Base-by-base conservation (phyloP, 2,113 vertebrate genomes). In the Haemorhous mexicanus region DNA sequence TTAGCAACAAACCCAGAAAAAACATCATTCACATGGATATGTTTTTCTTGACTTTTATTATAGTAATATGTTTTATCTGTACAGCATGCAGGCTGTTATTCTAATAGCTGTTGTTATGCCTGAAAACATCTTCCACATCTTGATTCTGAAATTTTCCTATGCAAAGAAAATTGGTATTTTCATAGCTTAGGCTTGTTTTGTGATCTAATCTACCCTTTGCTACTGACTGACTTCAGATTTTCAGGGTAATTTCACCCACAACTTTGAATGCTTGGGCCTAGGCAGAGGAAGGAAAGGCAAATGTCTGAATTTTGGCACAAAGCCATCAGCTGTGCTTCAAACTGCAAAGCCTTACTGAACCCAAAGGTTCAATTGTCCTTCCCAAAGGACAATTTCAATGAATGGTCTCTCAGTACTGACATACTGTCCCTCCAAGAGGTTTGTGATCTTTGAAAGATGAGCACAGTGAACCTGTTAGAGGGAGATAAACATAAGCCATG, bases 41-140 rank as follows among this genome's bases (percentile, higher is more conserved):
- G 26, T 93, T 95, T 89, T 73, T 66, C 77, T 75, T 89, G 59
- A 82, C 46, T 83, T 89, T 89, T 90, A 64, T 91, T 90, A 58
- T 8, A 89, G 74, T 47, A 79, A 69, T 89, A 74, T 53, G 32
- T 93, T 95, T 94, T 93, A 73, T 79, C 81, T 83, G 33, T 87
- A 66, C 67, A 46, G 27, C 55, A 39, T 76, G 62, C 46, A 76
- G 69, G 58, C 70, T 87, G 35, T 89, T 94, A 80, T 77, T 91
- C 77, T 94, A 91, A 79, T 94, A 91, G 89, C 81, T 72, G 52
- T 74, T 84, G 44, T 94, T 91, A 78, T 92, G n/a, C 55, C 62
- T 89, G 70, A 64, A 93, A 95, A 85, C 52, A 74, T 64, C 67
- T 69, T 74, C 41, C 10, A 50, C 3, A 4, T 93, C 41, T 63